A percentile compares a stretch with the other conserved stretches of the same genome.
Evolutionary conservation across 2,113 vertebrate species (phyloP).

Genomic region (Glaucidium brasilianum): DNA sequence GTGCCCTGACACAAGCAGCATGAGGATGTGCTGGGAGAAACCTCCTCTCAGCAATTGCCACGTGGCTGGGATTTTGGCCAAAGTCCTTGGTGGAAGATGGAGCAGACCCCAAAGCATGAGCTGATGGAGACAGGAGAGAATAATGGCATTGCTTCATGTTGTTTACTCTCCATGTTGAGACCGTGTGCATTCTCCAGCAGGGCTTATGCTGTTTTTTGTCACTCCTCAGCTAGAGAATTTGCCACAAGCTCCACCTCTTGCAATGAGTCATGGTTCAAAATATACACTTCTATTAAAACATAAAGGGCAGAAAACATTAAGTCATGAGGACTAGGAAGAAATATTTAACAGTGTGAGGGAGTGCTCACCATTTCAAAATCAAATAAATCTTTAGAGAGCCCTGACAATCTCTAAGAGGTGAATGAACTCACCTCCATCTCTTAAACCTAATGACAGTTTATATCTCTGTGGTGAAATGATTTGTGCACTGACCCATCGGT

Average conservation of each 20-base stretch:
- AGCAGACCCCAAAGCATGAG: background rate
- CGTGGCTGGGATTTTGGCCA: background rate
- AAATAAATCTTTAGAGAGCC: background rate
- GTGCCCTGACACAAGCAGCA: background rate
- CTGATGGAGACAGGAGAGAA: background rate
- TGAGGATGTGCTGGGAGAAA: background rate
- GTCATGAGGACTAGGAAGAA: background rate
- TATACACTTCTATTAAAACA: background rate
- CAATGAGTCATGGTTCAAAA: background rate
- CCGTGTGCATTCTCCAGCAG: background rate
- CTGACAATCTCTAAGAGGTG: background rate
- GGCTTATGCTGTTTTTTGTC: background rate
- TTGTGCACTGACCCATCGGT: background rate
- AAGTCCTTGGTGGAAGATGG: background rate
- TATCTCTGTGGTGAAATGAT: background rate
- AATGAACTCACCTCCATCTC: background rate
- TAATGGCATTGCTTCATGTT: background rate
- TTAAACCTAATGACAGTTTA: background rate
- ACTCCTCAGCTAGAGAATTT: background rate
- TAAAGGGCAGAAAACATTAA: background rate
- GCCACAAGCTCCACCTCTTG: background rate
- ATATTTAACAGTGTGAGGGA: background rate
- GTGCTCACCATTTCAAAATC: background rate
- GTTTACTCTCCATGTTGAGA: background rate
- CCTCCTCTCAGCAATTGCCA: accelerated